Evolutionary conservation across 2,113 vertebrate species (phyloP), one percentile per base, ranked within the genome.

Genomic region (Raja brachyura): DNA sequence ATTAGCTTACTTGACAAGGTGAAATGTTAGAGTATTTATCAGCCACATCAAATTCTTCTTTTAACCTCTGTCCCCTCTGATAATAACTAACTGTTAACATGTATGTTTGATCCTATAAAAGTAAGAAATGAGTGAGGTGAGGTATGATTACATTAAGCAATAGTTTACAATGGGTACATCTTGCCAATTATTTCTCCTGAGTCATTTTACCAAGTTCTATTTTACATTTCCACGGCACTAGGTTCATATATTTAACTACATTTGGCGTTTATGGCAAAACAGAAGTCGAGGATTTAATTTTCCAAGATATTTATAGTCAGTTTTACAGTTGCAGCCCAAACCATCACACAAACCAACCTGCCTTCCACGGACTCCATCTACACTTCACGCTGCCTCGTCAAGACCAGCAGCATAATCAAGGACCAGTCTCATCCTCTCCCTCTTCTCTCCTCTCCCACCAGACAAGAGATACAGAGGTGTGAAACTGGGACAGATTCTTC

Each of bases 1-100:
- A 48, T 73, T 92, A 70, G 25, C 61, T 25, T 39, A 92, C 68
- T 92, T 70, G 88, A 92, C 88, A 92, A 73, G 88, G 66, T 70
- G 39, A 92, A 92, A 33, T 73, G 9, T 73, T 70, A 48, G 33
- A 70, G 16, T 70, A 3, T 92, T 70, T 73, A 92, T 70, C 33
- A 92, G 66, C 33, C 31, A 18, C 18, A 73, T 74, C 33, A 73
- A 92, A 70, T 22, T 1, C 90, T 48, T 28, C 68, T 73, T 28
- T 4, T 92, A 48, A 33, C 59, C 59, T 2, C 14, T 33, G 68
- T 3, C 68, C 39, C 22, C 68, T 73, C 90, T 54, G 18, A 74
- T 54, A 54, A 92, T 92, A 73, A 90, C 61, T 13, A 39, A 54
- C 33, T 2, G 31, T 22, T 74, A 73, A 18, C 86, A 90, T 10